A percentile compares a stretch with the other conserved stretches of the same genome.
phyloP scores from a whole-genome alignment of 2,888 invertebrate genomes.

The Oligia strigilis region DNA sequence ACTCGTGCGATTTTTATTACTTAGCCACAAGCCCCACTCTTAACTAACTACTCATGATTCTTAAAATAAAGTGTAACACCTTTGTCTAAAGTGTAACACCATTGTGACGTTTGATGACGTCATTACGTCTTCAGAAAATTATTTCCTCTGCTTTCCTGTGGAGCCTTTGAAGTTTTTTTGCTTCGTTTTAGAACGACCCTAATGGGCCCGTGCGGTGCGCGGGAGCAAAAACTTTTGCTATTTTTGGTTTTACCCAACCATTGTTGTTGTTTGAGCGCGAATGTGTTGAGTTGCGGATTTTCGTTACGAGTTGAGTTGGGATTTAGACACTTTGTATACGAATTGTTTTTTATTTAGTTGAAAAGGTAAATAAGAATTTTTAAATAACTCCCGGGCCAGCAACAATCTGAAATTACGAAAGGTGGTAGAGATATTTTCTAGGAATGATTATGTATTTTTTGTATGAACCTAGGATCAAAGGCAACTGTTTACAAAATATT shows the following conservation, averaged over 20 bases:
- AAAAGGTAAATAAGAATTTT: background rate
- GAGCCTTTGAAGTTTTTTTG: slow-evolving; percentile 55
- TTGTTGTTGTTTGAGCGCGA: background rate
- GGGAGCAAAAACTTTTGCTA: slow-evolving; percentile 35
- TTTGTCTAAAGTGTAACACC: too few relatives aligned
- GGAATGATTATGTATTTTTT: background rate
- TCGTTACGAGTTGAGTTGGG: slow-evolving; percentile 1
- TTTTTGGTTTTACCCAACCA: slow-evolving; percentile 18
- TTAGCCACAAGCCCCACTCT: too few relatives aligned
- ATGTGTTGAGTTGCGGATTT: slow-evolving; percentile 19
- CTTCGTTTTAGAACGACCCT: slow-evolving; percentile 31
- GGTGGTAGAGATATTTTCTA: background rate
- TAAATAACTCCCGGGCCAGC: background rate
- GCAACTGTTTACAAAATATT: too few relatives aligned
- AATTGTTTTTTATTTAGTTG: slow-evolving; percentile 21
- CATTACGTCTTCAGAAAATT: background rate
- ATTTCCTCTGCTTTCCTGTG: slow-evolving; percentile 18
- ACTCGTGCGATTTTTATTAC: too few relatives aligned
- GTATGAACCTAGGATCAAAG: background rate
- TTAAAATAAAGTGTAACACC: too few relatives aligned
- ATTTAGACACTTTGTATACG: slow-evolving; percentile 5
- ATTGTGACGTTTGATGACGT: too few relatives aligned
- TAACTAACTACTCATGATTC: too few relatives aligned
- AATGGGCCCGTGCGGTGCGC: slow-evolving; percentile 35
- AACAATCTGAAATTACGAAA: background rate